phyloP scores from a whole-genome alignment of 1,140 invertebrate genomes.

The Tachypleus tridentatus region DNA sequence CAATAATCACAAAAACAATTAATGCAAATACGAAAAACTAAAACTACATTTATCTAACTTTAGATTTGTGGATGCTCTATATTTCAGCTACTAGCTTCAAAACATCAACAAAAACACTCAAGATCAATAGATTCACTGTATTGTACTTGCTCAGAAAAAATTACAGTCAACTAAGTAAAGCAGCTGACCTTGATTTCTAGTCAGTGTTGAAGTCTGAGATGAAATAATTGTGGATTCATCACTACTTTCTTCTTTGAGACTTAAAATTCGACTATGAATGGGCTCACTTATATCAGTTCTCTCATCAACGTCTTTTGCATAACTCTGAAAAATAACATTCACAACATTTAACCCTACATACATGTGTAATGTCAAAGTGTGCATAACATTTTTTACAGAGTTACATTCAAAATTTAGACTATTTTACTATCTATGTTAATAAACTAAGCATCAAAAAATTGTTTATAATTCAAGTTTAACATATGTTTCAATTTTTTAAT shows the following conservation, averaged over 20 bases:
- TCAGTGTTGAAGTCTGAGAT: constrained; percentile 87
- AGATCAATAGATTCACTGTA: no score
- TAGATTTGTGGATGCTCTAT: no score
- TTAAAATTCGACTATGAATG: constrained; percentile 11
- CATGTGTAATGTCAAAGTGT: background rate
- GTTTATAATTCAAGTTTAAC: no score
- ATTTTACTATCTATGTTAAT: background rate
- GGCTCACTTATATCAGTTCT: constrained; percentile 27
- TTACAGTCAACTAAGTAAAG: background rate
- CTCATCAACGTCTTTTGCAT: constrained; percentile 24
- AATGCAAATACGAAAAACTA: no score
- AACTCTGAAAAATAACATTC: constrained; percentile 1
- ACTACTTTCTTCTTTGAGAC: constrained; percentile 68
- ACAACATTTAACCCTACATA: no score
- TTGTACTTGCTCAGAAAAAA: no score
- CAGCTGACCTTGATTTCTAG: constrained; percentile 58
- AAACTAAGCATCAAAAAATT: background rate
- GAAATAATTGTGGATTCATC: constrained; percentile 95
- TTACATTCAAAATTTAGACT: background rate
- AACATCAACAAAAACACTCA: no score
- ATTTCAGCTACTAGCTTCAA: no score
- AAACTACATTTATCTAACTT: no score
- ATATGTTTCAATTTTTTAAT: no score
- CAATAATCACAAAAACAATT: no score
- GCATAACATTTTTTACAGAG: background rate